These are phyloP conservation scores for Drosophila varians DNA, from an alignment of 1,140 invertebrate species.

Conservation along the genomic window DNA sequence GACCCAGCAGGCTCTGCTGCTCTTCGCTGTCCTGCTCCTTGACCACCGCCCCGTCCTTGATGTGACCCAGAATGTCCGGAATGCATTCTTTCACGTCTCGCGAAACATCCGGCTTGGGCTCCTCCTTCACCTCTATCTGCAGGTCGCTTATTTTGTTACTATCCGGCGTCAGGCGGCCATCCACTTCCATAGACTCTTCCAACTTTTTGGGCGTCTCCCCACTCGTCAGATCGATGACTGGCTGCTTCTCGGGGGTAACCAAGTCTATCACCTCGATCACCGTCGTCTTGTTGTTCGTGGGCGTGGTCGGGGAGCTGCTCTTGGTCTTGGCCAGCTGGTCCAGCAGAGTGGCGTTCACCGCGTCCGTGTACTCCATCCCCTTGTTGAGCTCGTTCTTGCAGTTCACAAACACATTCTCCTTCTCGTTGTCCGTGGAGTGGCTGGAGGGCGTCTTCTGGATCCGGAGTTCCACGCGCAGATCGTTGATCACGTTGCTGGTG, in stretches of 20 bases:
- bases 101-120: conserved; percentile 71
- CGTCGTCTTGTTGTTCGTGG: conserved; percentile 65
- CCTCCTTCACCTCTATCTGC: conserved; percentile 26
- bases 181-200: conserved; percentile 41
- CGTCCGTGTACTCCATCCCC: conserved; percentile 80
- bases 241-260: conserved; percentile 70
- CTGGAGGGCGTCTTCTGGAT: conserved; percentile 73
- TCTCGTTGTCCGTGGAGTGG: conserved; percentile 79
- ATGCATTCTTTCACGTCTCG: conserved; percentile 76
- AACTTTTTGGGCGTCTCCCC: conserved; percentile 59
- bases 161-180: conserved; percentile 17
- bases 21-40: conserved; percentile 50
- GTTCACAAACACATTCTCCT: conserved; percentile 81
- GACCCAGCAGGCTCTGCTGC: conserved; percentile 54
- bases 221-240: conserved; percentile 70
- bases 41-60: conserved; percentile 41
- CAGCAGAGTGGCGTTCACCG: conserved; percentile 74
- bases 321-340: conserved; percentile 68
- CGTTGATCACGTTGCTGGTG: conserved; percentile 76
- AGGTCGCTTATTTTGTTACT: conserved; percentile 76
- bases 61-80: conserved; percentile 76
- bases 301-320: conserved; percentile 59
- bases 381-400: conserved; percentile 82
- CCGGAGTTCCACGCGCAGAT: conserved; percentile 73
- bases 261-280: conserved; percentile 78